These are phyloP conservation scores for Drosophila lacicola DNA, from an alignment of 2,888 invertebrate species.

Conservation along the genomic window DNA sequence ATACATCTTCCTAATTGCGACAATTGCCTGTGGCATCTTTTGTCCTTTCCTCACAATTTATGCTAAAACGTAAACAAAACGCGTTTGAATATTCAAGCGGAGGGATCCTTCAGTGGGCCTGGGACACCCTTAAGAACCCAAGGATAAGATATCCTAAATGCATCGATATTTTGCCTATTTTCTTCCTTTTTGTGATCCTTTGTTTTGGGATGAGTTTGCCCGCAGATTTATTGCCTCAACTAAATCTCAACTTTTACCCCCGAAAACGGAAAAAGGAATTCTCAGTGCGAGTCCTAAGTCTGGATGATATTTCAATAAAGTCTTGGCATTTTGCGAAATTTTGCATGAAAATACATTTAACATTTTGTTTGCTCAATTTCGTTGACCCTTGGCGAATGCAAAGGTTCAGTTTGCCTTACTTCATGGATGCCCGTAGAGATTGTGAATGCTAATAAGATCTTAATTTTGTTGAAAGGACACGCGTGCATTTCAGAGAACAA, in stretches of 20 bases:
- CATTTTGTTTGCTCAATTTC: conserved; percentile 39
- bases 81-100: conserved; percentile 35
- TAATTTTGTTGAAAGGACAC: conserved; percentile 45
- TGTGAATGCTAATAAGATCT: conserved; percentile 61
- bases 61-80: conserved; percentile 48
- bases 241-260: conserved; percentile 38
- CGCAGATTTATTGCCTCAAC: conserved; percentile 75
- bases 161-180: conserved; percentile 56
- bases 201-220: conserved; percentile 64
- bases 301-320: conserved; percentile 60
- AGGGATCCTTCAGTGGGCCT: conserved; percentile 20
- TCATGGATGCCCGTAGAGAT: conserved; percentile 16
- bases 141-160: conserved; percentile 26
- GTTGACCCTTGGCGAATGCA: conserved; percentile 50
- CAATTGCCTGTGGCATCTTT: conserved; percentile 39
- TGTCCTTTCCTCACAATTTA: conserved; percentile 39
- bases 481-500: conserved; percentile 34
- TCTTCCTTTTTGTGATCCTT: conserved; percentile 50
- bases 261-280: background rate
- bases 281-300: background rate
- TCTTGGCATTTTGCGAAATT: conserved; percentile 34
- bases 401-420: background rate
- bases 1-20: conserved; percentile 42
- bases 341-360: no score
- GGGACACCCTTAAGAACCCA: conserved; percentile 27